Evolutionary conservation across 2,113 vertebrate genomes (phyloP), one percentile per base, ranked within the genome.

Genomic region (Phrynocephalus versicolor): DNA sequence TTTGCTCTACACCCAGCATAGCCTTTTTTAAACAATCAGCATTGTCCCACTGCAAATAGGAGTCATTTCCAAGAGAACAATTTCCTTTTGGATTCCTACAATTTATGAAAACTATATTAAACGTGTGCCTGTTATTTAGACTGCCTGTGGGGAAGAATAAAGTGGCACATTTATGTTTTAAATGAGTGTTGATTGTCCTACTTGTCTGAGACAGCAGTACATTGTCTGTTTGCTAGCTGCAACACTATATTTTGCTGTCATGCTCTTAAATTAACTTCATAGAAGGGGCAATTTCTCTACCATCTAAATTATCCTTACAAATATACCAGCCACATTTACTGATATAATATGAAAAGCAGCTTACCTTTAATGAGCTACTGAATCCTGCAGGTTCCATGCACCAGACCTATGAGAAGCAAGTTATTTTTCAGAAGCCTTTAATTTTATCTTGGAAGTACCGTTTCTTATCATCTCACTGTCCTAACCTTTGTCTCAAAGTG

Each of bases 391-490:
- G 13, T 33, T 6, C 21, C 13, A 25, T 79, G 19, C 2, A 0
- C 58, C 41, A n/a, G 78, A 76, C 15, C 81, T 5, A 51, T 55
- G 30, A 85, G 75, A 88, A 84, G 1, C 27, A 6, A 67, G 70
- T 45, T 67, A n/a, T 84, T 88, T 88, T 35, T 51, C 84, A 35
- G 1, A 57, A 23, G 25, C 2, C n/a, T 70, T 80, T 73, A 86
- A 7, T 67, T 74, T 81, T n/a, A 60, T 3, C 1, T 84, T 88
- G 79, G 87, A 57, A 30, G 58, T 80, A 10, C 30, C 71, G 1
- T 79, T 91, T 89, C 57, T 84, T 3, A 37, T 90, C 81, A 73
- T 83, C 12, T n/a, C 74, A 77, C 67, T 83, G 27, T 80, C 57
- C 37, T 77, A 85, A 84, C 3, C 62, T 87, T 87, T 83, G 9